A percentile compares a stretch with the other conserved stretches of the same genome.
Conservation (phyloP, 2,888 invertebrate genomes). For the Hydroisotoma schaefferi region DNA sequence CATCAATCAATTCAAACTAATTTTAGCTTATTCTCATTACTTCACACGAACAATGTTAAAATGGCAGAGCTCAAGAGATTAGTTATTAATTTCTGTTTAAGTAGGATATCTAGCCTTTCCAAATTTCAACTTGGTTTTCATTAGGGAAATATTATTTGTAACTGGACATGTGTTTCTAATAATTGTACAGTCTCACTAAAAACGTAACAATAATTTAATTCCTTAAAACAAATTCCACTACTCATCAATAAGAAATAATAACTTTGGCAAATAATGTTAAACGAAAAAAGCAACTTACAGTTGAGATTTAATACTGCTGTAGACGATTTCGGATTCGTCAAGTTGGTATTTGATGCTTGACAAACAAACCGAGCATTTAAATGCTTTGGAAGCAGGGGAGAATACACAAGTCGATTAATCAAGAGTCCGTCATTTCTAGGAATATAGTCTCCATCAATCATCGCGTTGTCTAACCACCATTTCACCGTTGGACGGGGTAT, state of each 20-base stretch:
- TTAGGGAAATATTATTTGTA: not conserved
- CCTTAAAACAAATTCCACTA: not conserved
- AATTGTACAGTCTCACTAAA: no score
- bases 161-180: not conserved
- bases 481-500: conserved; percentile 70
- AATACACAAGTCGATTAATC: conserved; percentile 74
- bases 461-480: conserved; percentile 80
- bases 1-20: no score
- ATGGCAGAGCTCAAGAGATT: no score
- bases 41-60: no score
- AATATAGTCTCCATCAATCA: conserved; percentile 78
- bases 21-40: no score
- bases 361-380: conserved; percentile 78
- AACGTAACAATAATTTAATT: not conserved
- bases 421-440: conserved; percentile 66
- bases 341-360: conserved; percentile 72
- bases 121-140: no score
- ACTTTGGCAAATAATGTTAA: no score
- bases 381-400: conserved; percentile 74
- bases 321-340: conserved; percentile 72
- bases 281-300: conserved; percentile 65
- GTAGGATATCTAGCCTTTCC: no score
- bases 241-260: no score
- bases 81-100: no score
- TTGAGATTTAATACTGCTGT: conserved; percentile 78